Percentiles rank a stretch among this genome's conserved stretches.
Conservation (phyloP, 2,888 invertebrate genomes). For the Anoplius nigerrimus region DNA sequence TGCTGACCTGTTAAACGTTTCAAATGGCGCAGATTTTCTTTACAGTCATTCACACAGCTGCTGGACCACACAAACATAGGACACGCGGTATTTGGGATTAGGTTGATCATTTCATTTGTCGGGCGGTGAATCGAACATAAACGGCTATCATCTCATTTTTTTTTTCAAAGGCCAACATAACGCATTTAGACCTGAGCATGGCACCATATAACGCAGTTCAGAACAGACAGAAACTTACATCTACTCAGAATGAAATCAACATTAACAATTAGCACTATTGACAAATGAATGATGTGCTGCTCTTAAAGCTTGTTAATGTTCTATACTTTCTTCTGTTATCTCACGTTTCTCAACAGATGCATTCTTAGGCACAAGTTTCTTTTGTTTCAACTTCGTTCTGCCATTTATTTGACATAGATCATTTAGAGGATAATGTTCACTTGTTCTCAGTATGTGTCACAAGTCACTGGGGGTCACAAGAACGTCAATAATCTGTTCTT, state of each 20-base stretch:
- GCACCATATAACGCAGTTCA: background rate
- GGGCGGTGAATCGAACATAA: no score
- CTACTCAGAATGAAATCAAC: background rate
- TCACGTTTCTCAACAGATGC: conserved; percentile 24
- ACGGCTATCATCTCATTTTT: no score
- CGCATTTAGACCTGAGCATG: no score
- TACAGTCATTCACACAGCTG: conserved; percentile 6
- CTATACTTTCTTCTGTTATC: conserved; percentile 31
- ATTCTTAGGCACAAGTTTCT: conserved; percentile 31
- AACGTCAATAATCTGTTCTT: background rate
- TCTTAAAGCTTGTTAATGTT: conserved; percentile 39
- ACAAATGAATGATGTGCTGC: conserved; percentile 33
- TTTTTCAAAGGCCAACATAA: no score
- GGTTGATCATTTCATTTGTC: no score
- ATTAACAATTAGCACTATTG: conserved; percentile 30
- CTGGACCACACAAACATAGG: conserved; percentile 5
- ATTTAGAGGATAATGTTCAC: conserved; percentile 22
- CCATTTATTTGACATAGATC: conserved; percentile 22
- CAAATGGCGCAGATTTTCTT: conserved; percentile 5
- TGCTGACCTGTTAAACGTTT: conserved; percentile 2
- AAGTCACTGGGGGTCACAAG: background rate
- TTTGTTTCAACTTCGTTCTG: conserved; percentile 24
- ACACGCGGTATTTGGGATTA: background rate
- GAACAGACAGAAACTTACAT: background rate
- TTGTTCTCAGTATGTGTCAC: background rate